Evolutionary conservation across 2,888 invertebrate species (phyloP), one percentile per base, ranked within the genome.

Genomic region (Hybos culiciformis): DNA sequence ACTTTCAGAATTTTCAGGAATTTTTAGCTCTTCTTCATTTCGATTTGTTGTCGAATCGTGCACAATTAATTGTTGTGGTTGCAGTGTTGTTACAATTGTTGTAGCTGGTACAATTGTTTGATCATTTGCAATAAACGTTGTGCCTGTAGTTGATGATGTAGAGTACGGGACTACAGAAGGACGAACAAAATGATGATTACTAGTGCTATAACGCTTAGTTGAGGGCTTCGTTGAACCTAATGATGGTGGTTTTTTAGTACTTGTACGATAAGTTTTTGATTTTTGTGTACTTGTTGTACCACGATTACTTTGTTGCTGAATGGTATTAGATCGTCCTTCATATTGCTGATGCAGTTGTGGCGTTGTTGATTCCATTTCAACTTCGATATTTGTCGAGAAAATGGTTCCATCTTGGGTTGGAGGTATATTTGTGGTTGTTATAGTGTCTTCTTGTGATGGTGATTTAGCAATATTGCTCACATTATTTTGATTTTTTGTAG

Each of bases 201-300:
- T 29, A 29, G 4, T 29, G 2, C 4, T 12, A 12, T 4, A n/a
- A 29, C 29, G 19, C 14, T 36, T 36, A 24, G 51, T 21, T 12
- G 39, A 21, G 21, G 48, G 48, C 49, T 53, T 53, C 34, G 34
- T 59, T 57, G 34, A 57, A 55, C 39, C 57, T 58, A 26, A 63
- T 58, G 47, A 53, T 50, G 17, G 58, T 48, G 36, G 42, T 24
- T 41, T 44, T 45, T 21, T 36, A 20, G 36, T 36, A 12, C 19
- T 36, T 21, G 36, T 20, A 36, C 21, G 11, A 8, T 21, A 7
- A 14, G 6, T n/a, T 36, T 36, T 36, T n/a, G 36, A 36, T 36
- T 36, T 36, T 12, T 19, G 19, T n/a, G 20, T 36, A 36, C 34
- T n/a, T 12, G 19, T 18, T 18, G 18, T 36, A 19, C 7, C 12